Conservation (phyloP, 2,113 vertebrate species). For the Cichladusa arquata region DNA sequence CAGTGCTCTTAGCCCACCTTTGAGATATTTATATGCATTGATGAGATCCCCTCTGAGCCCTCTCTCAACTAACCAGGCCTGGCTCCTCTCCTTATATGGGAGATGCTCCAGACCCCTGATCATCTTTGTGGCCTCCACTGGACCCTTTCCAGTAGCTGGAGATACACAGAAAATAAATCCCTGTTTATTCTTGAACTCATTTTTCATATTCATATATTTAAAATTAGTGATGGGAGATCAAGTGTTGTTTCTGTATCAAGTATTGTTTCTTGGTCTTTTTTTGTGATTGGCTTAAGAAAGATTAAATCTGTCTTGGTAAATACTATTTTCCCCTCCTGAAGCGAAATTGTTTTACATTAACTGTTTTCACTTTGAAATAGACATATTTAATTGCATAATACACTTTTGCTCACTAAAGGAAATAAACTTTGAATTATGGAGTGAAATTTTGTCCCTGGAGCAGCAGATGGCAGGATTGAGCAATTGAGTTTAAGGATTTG, state of each 20-base stretch:
- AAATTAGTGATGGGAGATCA: background rate
- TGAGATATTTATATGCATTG: background rate
- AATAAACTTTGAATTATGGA: background rate
- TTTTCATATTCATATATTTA: background rate
- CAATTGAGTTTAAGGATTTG: background rate
- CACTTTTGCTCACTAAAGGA: background rate
- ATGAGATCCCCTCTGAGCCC: background rate
- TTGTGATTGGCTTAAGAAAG: background rate
- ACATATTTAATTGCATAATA: background rate
- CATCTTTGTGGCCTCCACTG: background rate
- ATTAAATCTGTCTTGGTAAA: background rate
- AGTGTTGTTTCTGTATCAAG: background rate
- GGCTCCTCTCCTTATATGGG: background rate
- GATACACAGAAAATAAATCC: background rate
- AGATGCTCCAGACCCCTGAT: background rate
- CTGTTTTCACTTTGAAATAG: background rate
- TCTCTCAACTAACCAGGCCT: background rate
- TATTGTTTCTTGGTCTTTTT: background rate
- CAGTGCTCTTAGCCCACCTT: too few species aligned
- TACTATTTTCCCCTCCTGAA: background rate
- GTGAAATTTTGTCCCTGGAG: background rate
- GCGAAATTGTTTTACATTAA: background rate
- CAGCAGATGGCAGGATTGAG: conserved; percentile 61
- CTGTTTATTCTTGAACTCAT: background rate
- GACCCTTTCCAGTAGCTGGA: background rate